Evolutionary conservation across 2,797 vertebrate genomes (phyloP).

Genomic region (Spatula clypeata): DNA sequence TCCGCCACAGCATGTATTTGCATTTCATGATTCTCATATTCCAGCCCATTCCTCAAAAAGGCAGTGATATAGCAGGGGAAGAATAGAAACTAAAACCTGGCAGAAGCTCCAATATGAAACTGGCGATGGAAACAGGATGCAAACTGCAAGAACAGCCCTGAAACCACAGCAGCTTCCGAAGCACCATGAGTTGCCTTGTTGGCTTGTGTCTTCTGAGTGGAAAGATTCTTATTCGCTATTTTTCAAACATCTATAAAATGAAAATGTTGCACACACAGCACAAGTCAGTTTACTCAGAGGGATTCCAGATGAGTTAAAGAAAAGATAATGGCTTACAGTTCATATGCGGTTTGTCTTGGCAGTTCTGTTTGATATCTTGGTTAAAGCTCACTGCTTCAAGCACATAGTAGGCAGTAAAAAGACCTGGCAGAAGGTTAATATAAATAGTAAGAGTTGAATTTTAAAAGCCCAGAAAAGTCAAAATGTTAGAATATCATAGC

Average conservation of each 20-base stretch:
- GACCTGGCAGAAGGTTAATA: not conserved
- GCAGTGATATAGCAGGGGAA: not conserved
- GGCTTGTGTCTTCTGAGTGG: not conserved
- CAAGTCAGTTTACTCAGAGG: not conserved
- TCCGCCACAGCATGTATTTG: not conserved
- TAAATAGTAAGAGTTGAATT: not conserved
- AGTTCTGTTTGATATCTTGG: not conserved
- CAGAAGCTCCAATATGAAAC: not conserved
- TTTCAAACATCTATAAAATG: not conserved
- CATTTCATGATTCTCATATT: not conserved
- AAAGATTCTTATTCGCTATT: not conserved
- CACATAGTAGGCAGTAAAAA: not conserved
- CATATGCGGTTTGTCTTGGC: not conserved
- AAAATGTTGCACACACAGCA: not conserved
- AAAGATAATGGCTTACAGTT: conserved; percentile 20
- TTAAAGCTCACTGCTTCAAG: conserved; percentile 24
- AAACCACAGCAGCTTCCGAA: not conserved
- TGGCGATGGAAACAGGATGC: not conserved
- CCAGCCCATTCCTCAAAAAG: not conserved
- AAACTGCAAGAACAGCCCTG: not conserved
- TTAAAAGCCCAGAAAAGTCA: not conserved
- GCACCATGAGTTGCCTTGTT: not conserved
- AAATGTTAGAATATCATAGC: not conserved
- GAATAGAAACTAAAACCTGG: not conserved
- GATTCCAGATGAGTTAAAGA: not conserved